phyloP scores from a whole-genome alignment of 1,140 invertebrate genomes.

The Teleopsis dalmanni region DNA sequence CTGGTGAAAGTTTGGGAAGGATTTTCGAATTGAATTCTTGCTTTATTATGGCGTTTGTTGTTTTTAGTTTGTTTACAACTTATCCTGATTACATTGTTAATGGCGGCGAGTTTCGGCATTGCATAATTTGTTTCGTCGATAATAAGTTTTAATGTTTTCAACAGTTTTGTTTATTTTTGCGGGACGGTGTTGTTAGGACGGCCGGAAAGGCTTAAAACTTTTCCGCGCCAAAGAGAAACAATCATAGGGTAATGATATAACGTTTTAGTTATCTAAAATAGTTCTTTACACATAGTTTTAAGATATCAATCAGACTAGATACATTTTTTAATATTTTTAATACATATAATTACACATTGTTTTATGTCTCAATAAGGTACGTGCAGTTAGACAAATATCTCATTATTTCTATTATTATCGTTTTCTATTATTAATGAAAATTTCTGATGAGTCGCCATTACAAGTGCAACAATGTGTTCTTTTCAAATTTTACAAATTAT shows the following conservation, averaged over 20 bases:
- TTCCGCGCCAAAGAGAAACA: not conserved
- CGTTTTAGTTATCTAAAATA: too few relatives aligned
- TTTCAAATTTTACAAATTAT: too few relatives aligned
- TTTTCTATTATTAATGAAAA: too few relatives aligned
- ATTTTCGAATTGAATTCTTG: not conserved
- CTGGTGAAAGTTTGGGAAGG: not conserved
- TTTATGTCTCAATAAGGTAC: not conserved
- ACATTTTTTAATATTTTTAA: not conserved
- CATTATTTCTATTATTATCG: too few relatives aligned
- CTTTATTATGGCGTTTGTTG: not conserved
- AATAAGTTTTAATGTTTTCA: slow-evolving; percentile 4
- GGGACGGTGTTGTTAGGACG: slow-evolving; percentile 3
- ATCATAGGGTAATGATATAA: too few relatives aligned
- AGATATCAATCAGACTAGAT: not conserved
- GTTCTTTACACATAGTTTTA: too few relatives aligned
- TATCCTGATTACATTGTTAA: slow-evolving; percentile 11
- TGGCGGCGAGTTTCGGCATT: slow-evolving; percentile 6
- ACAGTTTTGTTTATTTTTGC: slow-evolving; percentile 12
- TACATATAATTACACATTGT: not conserved
- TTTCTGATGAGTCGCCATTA: too few relatives aligned
- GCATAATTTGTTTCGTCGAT: slow-evolving; percentile 15
- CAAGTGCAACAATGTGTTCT: too few relatives aligned
- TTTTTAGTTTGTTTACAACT: slow-evolving; percentile 6
- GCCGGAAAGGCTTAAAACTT: slow-evolving; percentile 5
- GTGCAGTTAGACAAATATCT: too few relatives aligned